phyloP scores from a whole-genome alignment of 2,113 vertebrate species.

The Erythrocebus patas region DNA sequence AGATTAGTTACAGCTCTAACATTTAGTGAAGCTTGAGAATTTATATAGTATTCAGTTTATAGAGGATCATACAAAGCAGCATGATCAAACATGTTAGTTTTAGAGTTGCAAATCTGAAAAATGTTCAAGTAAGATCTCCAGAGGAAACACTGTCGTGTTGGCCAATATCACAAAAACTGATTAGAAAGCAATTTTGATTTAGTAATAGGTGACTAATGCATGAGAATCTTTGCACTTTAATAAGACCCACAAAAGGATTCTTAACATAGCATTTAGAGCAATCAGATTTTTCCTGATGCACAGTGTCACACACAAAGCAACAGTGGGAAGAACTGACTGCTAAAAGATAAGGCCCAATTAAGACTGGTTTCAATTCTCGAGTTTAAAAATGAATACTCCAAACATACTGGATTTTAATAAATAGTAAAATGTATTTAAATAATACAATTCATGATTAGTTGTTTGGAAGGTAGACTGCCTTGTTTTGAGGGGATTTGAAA shows the following conservation, averaged over 20 bases:
- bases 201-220: background rate
- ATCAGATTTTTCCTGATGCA: background rate
- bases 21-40: background rate
- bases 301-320: background rate
- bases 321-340: background rate
- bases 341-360: background rate
- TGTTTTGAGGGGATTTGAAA: background rate
- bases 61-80: background rate
- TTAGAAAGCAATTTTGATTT: background rate
- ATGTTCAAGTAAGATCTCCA: background rate
- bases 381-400: background rate
- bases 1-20: background rate
- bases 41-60: background rate
- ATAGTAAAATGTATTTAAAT: background rate
- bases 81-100: background rate
- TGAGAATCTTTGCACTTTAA: background rate
- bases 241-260: background rate
- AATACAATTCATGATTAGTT: background rate
- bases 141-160: background rate
- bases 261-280: background rate
- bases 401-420: background rate
- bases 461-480: background rate
- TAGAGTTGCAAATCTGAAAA: background rate
- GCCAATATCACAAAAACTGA: background rate
- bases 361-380: background rate